Base-by-base conservation (phyloP, 2,797 vertebrate genomes). In the Phrynocephalus vlangalii region DNA sequence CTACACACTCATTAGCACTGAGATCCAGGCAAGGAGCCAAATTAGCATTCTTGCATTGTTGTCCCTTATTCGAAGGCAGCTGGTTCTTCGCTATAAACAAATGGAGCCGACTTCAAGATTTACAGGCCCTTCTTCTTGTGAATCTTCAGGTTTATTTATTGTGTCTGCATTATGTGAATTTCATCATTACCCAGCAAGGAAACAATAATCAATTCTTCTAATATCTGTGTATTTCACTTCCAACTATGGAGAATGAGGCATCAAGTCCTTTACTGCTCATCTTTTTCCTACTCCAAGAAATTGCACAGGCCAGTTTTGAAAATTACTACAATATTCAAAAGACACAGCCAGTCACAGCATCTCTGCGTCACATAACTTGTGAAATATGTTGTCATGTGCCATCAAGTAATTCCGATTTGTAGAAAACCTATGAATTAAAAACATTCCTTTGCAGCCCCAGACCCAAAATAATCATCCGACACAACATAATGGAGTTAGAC, bases 41-140 rank as follows among this genome's bases (percentile, higher is more conserved):
- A 86, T 88, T 88, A 88, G 83, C 87, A 86, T 88, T 86, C 76
- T 70, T 79, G 50, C 70, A 75, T 84, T 83, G 60, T 80, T 44
- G 63, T 60, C 83, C 44, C 81, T 83, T 78, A 33, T 82, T 88
- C 83, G 73, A 90, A 79, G 80, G 82, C 76, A 79, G 85, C 63
- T 10, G 6, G 48, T 76, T 91, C n/a, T 83, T 84, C 71, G 28
- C 76, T 63, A 68, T 86, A 88, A 91, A 88, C 79, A 90, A 90
- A 90, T 66, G 26, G 73, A 83, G 70, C 81, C 5, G 28, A 28
- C 78, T 81, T 88, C 81, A 18, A 84, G 73, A 81, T 81, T 81
- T 81, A 81, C 56, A 86, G 26, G 71, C 33, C 68, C 60, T 83
- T 88, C 60, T 83, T 88, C 24, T 76, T 88, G 81, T 80, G 71